Conservation (phyloP, 92 coral and sea anemone genomes). For the Porites rus region DNA sequence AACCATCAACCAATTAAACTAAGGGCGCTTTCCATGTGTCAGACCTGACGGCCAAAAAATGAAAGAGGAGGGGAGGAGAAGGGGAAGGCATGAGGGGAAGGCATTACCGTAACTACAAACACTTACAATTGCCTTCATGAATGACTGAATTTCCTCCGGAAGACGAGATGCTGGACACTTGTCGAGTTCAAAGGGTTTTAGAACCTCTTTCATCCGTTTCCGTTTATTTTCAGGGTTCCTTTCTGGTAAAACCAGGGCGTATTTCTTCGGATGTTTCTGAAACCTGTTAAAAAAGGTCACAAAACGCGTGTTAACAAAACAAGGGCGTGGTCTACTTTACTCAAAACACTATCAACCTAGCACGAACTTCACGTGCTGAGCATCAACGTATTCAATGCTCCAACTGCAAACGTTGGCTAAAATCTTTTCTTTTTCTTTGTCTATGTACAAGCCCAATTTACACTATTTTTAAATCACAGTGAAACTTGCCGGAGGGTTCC, state of each 20-base stretch:
- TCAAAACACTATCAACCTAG: background rate
- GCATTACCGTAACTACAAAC: background rate
- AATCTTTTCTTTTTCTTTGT: too few species aligned
- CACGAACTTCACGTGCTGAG: too few species aligned
- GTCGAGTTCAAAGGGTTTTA: constrained; percentile 80
- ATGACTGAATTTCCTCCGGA: constrained; percentile 65
- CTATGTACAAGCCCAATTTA: too few species aligned
- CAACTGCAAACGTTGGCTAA: too few species aligned
- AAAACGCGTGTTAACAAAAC: background rate
- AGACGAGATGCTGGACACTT: constrained; percentile 81
- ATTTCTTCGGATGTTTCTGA: constrained; percentile 85
- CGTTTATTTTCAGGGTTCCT: constrained; percentile 83
- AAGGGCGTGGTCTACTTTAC: background rate
- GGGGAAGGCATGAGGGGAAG: too few species aligned
- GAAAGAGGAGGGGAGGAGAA: too few species aligned
- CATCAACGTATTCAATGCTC: too few species aligned
- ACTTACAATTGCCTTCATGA: constrained; percentile 81
- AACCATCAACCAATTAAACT: too few species aligned
- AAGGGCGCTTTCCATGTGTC: too few species aligned
- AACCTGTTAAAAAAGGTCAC: constrained; percentile 44
- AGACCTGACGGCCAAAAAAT: too few species aligned
- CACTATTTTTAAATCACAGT: too few species aligned
- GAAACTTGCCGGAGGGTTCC: too few species aligned
- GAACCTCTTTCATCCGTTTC: constrained; percentile 67
- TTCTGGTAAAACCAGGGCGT: constrained; percentile 84